phyloP scores from a whole-genome alignment of 2,113 vertebrate genomes.

The Azemiops feae region DNA sequence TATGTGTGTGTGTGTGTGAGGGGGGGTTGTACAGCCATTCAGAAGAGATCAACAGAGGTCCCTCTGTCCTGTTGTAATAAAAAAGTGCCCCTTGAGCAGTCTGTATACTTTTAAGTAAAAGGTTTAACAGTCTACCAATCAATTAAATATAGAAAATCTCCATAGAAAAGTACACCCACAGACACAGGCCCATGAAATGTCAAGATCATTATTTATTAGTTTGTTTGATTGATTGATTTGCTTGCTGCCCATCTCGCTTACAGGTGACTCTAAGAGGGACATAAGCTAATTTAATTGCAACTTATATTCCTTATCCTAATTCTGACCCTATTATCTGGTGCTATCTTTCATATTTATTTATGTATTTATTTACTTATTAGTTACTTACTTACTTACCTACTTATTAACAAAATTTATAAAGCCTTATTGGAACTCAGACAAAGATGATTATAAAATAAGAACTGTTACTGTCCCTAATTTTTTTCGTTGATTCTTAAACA shows the following conservation, averaged over 20 bases:
- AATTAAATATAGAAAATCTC: no score
- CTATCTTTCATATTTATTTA: background rate
- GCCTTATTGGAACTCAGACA: background rate
- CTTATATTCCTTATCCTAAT: background rate
- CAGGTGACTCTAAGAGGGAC: background rate
- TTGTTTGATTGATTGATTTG: background rate
- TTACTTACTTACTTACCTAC: background rate
- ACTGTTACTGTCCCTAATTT: background rate
- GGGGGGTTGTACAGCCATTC: no score
- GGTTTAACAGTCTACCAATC: no score
- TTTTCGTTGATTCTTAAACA: background rate
- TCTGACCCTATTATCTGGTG: background rate
- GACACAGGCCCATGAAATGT: background rate
- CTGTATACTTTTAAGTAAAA: no score
- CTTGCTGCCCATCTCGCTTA: background rate
- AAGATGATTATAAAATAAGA: background rate
- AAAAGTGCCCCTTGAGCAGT: no score
- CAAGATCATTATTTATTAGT: background rate
- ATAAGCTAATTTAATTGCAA: background rate
- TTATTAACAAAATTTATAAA: background rate
- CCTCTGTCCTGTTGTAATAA: no score
- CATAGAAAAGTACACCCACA: no score
- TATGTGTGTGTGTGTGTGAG: no score
- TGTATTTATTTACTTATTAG: background rate
- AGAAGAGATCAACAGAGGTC: no score